Percentiles rank a stretch among this genome's conserved stretches.
phyloP scores from a whole-genome alignment of 2,797 vertebrate genomes.

The Sandelia bainsii region DNA sequence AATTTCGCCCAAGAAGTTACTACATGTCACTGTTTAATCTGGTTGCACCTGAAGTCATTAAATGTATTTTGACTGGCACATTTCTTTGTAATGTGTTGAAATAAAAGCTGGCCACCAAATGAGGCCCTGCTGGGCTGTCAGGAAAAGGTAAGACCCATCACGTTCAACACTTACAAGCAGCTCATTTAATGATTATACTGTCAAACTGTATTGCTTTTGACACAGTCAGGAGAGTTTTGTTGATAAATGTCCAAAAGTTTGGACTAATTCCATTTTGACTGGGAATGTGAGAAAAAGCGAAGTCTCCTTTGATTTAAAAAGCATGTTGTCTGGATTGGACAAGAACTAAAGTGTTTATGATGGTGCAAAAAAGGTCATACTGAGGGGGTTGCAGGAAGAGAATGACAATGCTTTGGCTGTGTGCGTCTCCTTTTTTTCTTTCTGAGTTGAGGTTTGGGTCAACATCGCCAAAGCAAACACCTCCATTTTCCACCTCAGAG shows the following conservation, averaged over 20 bases:
- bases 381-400: conserved; percentile 33
- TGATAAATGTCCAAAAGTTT: conserved; percentile 36
- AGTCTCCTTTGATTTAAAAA: conserved; percentile 63
- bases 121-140: conserved; percentile 49
- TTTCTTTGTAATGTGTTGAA: conserved; percentile 56
- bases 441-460: conserved; percentile 50
- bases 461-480: conserved; percentile 71
- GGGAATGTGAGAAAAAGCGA: conserved; percentile 47
- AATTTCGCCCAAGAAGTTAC: conserved; percentile 43
- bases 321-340: conserved; percentile 56
- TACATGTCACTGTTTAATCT: conserved; percentile 47
- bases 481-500: conserved; percentile 63
- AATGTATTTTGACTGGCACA: conserved; percentile 64
- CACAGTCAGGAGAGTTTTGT: conserved; percentile 25
- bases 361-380: conserved; percentile 33
- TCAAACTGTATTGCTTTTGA: conserved; percentile 12
- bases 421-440: conserved; percentile 29
- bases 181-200: conserved; percentile 30
- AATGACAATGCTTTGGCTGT: conserved; percentile 58
- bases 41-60: conserved; percentile 29
- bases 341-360: conserved; percentile 60
- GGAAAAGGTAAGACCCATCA: conserved; percentile 38
- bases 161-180: conserved; percentile 43
- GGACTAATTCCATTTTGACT: conserved; percentile 48
- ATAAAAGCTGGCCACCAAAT: conserved; percentile 47